phyloP scores from a whole-genome alignment of 2,113 vertebrate genomes.

The Gambusia affinis region DNA sequence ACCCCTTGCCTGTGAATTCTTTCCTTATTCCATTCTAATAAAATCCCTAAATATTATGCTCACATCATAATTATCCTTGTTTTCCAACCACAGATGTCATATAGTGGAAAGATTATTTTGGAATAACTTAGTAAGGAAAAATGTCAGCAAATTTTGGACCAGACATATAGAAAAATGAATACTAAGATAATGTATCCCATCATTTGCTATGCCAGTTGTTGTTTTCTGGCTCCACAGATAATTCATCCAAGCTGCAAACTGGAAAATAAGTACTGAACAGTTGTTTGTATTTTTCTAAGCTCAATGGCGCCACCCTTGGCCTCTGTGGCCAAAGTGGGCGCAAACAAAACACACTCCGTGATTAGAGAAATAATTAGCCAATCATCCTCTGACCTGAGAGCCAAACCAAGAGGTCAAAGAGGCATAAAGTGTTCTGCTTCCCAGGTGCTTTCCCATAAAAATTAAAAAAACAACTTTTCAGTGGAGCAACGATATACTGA shows the following conservation, averaged over 20 bases:
- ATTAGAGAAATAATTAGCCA: constrained; percentile 72
- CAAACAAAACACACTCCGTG: constrained; percentile 61
- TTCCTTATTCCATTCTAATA: neutral
- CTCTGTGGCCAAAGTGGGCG: constrained; percentile 28
- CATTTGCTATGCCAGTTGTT: neutral
- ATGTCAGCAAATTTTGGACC: neutral
- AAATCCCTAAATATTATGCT: neutral
- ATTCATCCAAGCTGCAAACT: constrained; percentile 46
- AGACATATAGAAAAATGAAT: neutral
- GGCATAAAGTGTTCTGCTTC: constrained; percentile 32
- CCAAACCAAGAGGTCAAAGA: constrained; percentile 60
- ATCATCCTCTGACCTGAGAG: constrained; percentile 64
- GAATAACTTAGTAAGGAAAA: neutral
- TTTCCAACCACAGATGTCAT: neutral
- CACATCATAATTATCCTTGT: neutral
- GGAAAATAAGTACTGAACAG: constrained; percentile 73
- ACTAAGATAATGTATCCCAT: neutral
- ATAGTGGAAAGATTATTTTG: neutral
- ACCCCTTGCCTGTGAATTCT: neutral
- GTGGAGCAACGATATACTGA: constrained; percentile 34
- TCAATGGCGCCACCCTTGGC: constrained; percentile 61
- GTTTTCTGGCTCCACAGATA: neutral
- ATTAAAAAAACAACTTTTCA: constrained; percentile 8
- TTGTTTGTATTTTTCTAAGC: constrained; percentile 71
- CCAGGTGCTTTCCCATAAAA: constrained; percentile 70